phyloP scores from a whole-genome alignment of 2,888 invertebrate genomes.

The Drosophila recens region DNA sequence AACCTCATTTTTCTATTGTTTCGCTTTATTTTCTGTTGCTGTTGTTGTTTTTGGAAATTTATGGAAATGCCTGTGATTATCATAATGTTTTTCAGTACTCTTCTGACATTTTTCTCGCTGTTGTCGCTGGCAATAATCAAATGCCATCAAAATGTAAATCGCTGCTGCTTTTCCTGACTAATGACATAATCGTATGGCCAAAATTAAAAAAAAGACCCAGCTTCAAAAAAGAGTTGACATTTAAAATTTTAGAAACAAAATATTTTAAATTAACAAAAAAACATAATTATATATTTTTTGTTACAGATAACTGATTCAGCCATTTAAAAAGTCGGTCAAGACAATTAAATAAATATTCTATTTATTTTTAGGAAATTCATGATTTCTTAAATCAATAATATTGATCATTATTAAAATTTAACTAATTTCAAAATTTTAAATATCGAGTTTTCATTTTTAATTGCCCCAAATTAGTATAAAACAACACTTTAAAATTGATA shows the following conservation, averaged over 20 bases:
- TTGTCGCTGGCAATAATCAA: constrained; percentile 38
- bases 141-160: constrained; percentile 62
- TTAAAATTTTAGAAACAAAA: background rate
- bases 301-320: background rate
- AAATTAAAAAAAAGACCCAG: background rate
- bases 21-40: background rate
- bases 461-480: too few species aligned
- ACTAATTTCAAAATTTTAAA: too few species aligned
- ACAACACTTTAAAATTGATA: too few species aligned
- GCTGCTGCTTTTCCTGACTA: constrained; percentile 37
- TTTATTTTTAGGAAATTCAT: too few species aligned
- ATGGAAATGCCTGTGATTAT: constrained; percentile 55
- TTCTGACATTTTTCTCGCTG: constrained; percentile 6
- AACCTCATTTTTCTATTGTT: constrained; percentile 14
- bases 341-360: too few species aligned
- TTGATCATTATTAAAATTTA: too few species aligned
- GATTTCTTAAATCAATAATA: too few species aligned
- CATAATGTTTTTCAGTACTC: constrained; percentile 39
- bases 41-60: constrained; percentile 30
- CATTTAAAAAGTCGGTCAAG: background rate
- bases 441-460: too few species aligned
- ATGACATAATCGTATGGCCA: constrained; percentile 22
- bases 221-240: background rate
- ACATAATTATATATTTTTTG: background rate
- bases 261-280: background rate